These are phyloP conservation scores for Solea senegalensis DNA, from an alignment of 2,113 vertebrate genomes.

Conservation along the genomic window DNA sequence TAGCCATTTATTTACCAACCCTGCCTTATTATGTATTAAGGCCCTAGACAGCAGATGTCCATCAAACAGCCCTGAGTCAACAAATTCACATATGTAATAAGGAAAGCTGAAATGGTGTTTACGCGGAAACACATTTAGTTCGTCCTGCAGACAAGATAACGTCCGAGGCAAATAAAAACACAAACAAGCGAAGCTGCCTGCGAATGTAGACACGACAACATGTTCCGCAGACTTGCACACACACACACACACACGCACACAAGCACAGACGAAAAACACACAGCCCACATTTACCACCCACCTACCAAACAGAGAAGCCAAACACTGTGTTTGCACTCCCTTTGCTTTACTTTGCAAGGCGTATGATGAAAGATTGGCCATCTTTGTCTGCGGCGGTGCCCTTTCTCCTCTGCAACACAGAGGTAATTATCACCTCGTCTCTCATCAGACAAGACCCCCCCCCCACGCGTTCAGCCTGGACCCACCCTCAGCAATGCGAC, in stretches of 20 bases:
- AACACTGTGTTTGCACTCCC: slow-evolving; percentile 54
- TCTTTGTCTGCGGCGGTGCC: slow-evolving; percentile 35
- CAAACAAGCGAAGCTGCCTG: slow-evolving; percentile 38
- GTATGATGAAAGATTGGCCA: slow-evolving; percentile 39
- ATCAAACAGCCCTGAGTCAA: slow-evolving; percentile 43
- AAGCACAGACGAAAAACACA: slow-evolving; percentile 51
- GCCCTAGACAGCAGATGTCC: slow-evolving; percentile 35
- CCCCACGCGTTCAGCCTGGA: slow-evolving; percentile 34
- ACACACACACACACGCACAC: slow-evolving; percentile 8
- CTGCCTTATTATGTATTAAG: slow-evolving; percentile 3
- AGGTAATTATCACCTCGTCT: slow-evolving; percentile 72
- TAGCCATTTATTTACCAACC: slow-evolving; percentile 23
- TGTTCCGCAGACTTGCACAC: slow-evolving; percentile 22
- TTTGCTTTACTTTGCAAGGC: slow-evolving; percentile 36
- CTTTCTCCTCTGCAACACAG: slow-evolving; percentile 60
- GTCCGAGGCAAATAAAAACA: slow-evolving; percentile 46
- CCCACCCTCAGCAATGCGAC: slow-evolving; percentile 24
- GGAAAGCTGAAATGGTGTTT: slow-evolving; percentile 67
- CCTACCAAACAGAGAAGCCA: slow-evolving; percentile 53
- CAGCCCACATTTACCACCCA: slow-evolving; percentile 52
- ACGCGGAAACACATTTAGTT: slow-evolving; percentile 65
- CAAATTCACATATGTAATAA: slow-evolving; percentile 65
- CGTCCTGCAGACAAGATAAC: slow-evolving; percentile 67
- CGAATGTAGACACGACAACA: slow-evolving; percentile 24
- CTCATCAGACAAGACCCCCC: slow-evolving; percentile 43